A percentile compares a stretch with the other conserved stretches of the same genome.
phyloP scores from a whole-genome alignment of 1,140 invertebrate genomes.

The Drosophila seguyi region DNA sequence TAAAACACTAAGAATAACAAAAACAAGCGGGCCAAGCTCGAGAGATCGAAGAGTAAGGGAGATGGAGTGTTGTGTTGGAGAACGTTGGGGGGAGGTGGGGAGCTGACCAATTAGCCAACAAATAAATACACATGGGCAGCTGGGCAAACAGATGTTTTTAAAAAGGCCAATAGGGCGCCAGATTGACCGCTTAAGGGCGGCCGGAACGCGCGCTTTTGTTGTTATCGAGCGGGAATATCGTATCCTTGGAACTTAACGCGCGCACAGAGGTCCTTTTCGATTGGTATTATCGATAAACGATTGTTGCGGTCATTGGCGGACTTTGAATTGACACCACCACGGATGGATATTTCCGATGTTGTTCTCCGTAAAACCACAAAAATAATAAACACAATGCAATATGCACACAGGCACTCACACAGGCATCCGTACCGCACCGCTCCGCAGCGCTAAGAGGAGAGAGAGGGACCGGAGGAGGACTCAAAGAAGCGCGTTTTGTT shows the following conservation, averaged over 20 bases:
- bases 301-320: slow-evolving; percentile 10
- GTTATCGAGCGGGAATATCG: slow-evolving; percentile 21
- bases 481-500: slow-evolving; percentile 38
- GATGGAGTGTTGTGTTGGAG: background rate
- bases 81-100: background rate
- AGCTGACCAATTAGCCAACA: slow-evolving; percentile 41
- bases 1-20: slow-evolving; percentile 33
- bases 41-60: slow-evolving; percentile 8
- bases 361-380: slow-evolving; percentile 29
- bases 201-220: slow-evolving; percentile 10
- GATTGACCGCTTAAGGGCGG: slow-evolving; percentile 3
- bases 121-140: slow-evolving; percentile 48
- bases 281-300: slow-evolving; percentile 17
- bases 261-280: background rate
- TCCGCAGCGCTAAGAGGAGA: slow-evolving; percentile 1
- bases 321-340: slow-evolving; percentile 9
- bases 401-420: slow-evolving; percentile 40
- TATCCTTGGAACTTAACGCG: slow-evolving; percentile 16
- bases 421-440: slow-evolving; percentile 23
- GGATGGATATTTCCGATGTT: slow-evolving; percentile 10
- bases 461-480: slow-evolving; percentile 2
- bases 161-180: slow-evolving; percentile 64
- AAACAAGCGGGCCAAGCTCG: slow-evolving; percentile 21
- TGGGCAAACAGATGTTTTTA: slow-evolving; percentile 72
- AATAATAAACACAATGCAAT: slow-evolving; percentile 46